Conservation (phyloP, 2,888 invertebrate genomes). For the Nemotelus pantherinus region DNA sequence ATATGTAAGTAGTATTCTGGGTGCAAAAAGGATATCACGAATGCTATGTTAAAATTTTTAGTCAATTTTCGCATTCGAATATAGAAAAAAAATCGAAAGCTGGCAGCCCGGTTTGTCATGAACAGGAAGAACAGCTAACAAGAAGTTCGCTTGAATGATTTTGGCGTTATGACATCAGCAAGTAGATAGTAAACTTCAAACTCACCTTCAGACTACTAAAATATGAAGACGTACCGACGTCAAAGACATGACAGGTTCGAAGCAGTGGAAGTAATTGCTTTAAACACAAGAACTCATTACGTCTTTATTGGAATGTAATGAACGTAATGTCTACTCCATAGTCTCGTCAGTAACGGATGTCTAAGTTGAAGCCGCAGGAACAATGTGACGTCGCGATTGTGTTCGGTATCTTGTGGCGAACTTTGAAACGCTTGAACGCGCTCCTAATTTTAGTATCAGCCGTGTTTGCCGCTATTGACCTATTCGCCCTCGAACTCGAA, state of each 20-base stretch:
- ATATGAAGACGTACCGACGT: constrained; percentile 43
- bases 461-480: constrained; percentile 15
- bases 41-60: too few relatives aligned
- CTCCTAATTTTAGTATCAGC: constrained; percentile 33
- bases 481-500: neutral
- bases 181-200: constrained; percentile 37
- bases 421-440: constrained; percentile 39
- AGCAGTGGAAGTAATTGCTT: constrained; percentile 49
- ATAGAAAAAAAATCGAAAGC: neutral
- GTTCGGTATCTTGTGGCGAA: constrained; percentile 36
- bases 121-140: neutral
- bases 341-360: neutral
- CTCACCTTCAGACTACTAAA: constrained; percentile 30
- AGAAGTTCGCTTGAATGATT: constrained; percentile 36
- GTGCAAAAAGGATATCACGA: too few relatives aligned
- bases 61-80: too few relatives aligned
- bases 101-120: neutral
- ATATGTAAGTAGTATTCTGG: too few relatives aligned
- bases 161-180: constrained; percentile 42
- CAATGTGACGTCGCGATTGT: constrained; percentile 25
- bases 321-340: neutral
- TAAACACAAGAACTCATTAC: constrained; percentile 47
- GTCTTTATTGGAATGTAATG: constrained; percentile 46
- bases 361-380: too few relatives aligned
- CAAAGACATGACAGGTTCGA: constrained; percentile 45